A percentile compares a stretch with the other conserved stretches of the same genome.
phyloP scores from a whole-genome alignment of 2,888 invertebrate genomes.

The Synanthedon vespiformis region DNA sequence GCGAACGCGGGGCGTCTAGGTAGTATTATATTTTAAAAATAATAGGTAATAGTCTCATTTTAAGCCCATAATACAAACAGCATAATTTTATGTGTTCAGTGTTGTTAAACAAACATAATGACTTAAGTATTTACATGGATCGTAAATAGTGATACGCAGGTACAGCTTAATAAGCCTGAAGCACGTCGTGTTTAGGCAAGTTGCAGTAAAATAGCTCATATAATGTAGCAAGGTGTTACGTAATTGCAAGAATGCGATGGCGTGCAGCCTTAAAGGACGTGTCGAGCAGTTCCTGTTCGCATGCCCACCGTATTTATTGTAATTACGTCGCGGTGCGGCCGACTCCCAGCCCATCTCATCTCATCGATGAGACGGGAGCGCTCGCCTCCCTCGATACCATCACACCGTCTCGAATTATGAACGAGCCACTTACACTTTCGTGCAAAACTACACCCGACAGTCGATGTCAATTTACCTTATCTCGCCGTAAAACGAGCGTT shows the following conservation, averaged over 20 bases:
- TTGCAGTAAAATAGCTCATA: background rate
- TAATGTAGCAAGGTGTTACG: constrained; percentile 26
- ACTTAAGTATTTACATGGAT: no score
- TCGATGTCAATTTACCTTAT: background rate
- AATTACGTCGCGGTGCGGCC: constrained; percentile 42
- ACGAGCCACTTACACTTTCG: constrained; percentile 26
- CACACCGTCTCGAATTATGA: constrained; percentile 32
- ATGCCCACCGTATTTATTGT: constrained; percentile 58
- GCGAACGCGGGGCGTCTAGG: no score
- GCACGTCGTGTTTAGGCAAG: background rate
- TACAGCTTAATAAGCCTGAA: background rate
- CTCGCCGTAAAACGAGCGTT: background rate
- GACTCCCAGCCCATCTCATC: constrained; percentile 15
- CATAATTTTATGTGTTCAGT: no score
- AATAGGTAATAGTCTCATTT: no score
- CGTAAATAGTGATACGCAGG: background rate
- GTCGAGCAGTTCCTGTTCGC: constrained; percentile 40
- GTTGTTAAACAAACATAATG: no score
- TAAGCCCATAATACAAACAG: no score
- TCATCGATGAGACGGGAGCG: constrained; percentile 27
- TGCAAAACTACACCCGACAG: constrained; percentile 1
- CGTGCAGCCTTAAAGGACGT: constrained; percentile 25
- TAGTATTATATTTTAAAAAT: no score
- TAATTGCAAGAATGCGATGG: constrained; percentile 45
- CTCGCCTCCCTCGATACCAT: constrained; percentile 28